Percentiles rank a stretch among this genome's conserved stretches.
Evolutionary conservation across 1,140 invertebrate genomes (phyloP).

Genomic region (Amyelois transitella): DNA sequence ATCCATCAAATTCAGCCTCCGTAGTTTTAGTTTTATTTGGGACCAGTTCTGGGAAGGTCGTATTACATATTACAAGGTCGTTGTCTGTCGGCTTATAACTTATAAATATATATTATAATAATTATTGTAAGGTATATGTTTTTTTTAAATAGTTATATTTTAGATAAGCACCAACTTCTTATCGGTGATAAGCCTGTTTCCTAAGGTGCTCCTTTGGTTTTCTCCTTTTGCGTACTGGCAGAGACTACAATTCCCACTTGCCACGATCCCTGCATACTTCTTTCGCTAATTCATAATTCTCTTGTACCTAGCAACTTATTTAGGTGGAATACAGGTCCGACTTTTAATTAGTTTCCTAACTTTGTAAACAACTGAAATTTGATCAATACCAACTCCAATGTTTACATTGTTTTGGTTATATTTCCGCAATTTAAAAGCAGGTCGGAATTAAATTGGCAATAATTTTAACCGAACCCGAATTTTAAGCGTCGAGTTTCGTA

Average conservation of each 20-base stretch:
- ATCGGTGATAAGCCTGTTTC: neutral
- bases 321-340: neutral
- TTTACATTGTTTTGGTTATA: neutral
- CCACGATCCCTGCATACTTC: too few relatives aligned
- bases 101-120: too few relatives aligned
- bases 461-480: slow-evolving; percentile 4
- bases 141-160: too few relatives aligned
- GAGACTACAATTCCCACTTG: too few relatives aligned
- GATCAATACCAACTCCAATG: slow-evolving; percentile 3
- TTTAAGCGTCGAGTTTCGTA: slow-evolving; percentile 10
- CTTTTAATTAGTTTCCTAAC: slow-evolving; percentile 9
- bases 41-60: slow-evolving; percentile 49
- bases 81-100: too few relatives aligned
- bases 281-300: too few relatives aligned
- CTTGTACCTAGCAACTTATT: neutral
- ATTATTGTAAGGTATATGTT: too few relatives aligned
- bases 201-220: too few relatives aligned
- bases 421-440: slow-evolving; percentile 1
- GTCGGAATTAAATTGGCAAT: neutral
- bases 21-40: slow-evolving; percentile 41
- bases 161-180: too few relatives aligned
- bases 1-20: slow-evolving; percentile 20
- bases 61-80: slow-evolving; percentile 45
- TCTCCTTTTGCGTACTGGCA: too few relatives aligned
- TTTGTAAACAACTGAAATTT: neutral